Evolutionary conservation across 2,888 invertebrate genomes (phyloP).

Genomic region (Euzophera pinguis): DNA sequence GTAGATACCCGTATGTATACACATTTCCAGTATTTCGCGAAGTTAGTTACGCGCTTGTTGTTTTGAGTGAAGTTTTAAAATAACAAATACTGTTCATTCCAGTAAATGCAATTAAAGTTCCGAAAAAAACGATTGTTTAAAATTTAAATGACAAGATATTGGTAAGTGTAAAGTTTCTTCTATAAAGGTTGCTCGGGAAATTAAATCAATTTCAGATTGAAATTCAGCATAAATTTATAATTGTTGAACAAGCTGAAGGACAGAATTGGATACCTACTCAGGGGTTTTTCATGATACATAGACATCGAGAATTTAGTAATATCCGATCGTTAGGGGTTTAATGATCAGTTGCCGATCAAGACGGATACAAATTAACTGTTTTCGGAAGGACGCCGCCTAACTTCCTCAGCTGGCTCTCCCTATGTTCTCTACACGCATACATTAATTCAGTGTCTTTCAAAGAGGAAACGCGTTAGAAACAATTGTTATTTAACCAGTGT

Average conservation of each 20-base stretch:
- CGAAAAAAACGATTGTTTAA: not conserved
- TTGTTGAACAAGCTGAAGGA: conserved; percentile 7
- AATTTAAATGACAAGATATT: not conserved
- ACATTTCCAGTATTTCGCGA: conserved; percentile 5
- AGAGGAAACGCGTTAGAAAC: not conserved
- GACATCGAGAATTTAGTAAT: conserved; percentile 26
- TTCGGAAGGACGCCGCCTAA: conserved; percentile 16
- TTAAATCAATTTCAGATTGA: not conserved
- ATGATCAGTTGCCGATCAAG: conserved; percentile 20
- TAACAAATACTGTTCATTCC: not conserved
- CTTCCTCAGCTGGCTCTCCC: not conserved
- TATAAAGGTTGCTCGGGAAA: no score
- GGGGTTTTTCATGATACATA: conserved; percentile 22
- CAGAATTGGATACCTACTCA: conserved; percentile 15
- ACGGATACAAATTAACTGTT: conserved; percentile 16
- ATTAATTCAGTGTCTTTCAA: not conserved
- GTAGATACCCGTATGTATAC: not conserved
- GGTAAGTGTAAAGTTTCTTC: no score
- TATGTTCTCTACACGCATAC: not conserved
- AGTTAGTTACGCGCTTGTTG: not conserved
- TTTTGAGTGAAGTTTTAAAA: not conserved
- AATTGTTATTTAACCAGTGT: not conserved
- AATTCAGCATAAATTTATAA: not conserved
- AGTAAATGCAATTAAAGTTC: not conserved
- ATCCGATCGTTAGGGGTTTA: conserved; percentile 24